Conservation (phyloP, 1,140 invertebrate genomes). For the Drosophila obscura region DNA sequence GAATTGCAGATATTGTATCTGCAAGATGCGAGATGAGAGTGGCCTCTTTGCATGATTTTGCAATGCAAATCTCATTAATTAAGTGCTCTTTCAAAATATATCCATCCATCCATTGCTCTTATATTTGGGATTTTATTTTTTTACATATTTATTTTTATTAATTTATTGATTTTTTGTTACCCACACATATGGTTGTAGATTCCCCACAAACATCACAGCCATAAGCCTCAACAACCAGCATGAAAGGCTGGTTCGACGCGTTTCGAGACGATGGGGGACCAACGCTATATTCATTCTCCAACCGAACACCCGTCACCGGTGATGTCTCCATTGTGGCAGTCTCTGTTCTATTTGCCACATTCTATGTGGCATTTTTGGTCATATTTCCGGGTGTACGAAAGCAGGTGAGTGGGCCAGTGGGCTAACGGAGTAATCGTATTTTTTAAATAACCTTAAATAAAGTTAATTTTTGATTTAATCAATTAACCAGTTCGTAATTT, state of each 20-base stretch:
- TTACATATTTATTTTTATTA: constrained; percentile 3
- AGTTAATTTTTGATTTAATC: too few species aligned
- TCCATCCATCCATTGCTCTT: constrained; percentile 30
- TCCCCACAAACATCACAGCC: constrained; percentile 38
- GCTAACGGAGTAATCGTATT: too few species aligned
- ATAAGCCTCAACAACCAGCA: constrained; percentile 77
- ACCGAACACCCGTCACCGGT: constrained; percentile 95
- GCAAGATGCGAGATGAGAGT: constrained; percentile 54
- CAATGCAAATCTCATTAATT: constrained; percentile 51
- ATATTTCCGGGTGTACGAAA: constrained; percentile 97
- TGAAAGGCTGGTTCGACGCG: constrained; percentile 97
- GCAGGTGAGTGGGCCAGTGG: constrained; percentile 88
- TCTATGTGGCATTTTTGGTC: constrained; percentile 95
- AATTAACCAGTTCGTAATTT: too few species aligned
- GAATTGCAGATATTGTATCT: constrained; percentile 46
- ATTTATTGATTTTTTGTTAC: constrained; percentile 2
- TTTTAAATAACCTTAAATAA: too few species aligned
- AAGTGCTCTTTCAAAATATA: constrained; percentile 48
- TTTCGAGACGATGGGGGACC: constrained; percentile 96
- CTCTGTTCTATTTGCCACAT: constrained; percentile 93
- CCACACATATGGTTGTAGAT: constrained; percentile 5
- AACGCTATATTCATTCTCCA: constrained; percentile 95
- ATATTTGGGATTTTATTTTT: constrained; percentile 1
- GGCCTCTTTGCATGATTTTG: constrained; percentile 46
- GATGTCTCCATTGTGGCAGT: constrained; percentile 94